phyloP scores from a whole-genome alignment of 1,140 invertebrate species.

The Megalonaias nervosa region DNA sequence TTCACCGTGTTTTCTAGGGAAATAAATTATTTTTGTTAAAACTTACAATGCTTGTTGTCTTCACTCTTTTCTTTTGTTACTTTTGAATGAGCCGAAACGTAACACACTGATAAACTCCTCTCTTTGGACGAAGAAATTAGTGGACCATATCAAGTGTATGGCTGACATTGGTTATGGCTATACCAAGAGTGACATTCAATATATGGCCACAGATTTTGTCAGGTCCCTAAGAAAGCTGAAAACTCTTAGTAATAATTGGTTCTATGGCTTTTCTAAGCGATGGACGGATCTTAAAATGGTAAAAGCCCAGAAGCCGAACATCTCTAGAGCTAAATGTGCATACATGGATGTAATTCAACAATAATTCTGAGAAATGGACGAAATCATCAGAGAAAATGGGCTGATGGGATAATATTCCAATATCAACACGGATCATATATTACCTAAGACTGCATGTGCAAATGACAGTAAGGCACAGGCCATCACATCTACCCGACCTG shows the following conservation, averaged over 20 bases:
- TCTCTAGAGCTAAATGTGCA: constrained; percentile 5
- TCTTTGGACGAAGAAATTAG: constrained; percentile 12
- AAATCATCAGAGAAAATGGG: not conserved
- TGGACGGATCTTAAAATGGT: not conserved
- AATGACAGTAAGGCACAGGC: not conserved
- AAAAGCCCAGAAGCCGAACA: constrained; percentile 8
- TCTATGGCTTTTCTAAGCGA: constrained; percentile 5
- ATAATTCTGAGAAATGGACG: constrained; percentile 8
- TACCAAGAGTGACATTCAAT: not conserved
- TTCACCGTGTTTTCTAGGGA: too few species aligned
- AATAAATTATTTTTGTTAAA: too few species aligned
- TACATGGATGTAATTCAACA: constrained; percentile 1
- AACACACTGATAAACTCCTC: not conserved
- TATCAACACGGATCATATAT: not conserved
- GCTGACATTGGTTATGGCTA: constrained; percentile 23
- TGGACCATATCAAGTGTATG: constrained; percentile 20
- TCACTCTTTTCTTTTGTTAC: too few species aligned
- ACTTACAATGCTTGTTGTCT: too few species aligned
- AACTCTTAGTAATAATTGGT: constrained; percentile 5
- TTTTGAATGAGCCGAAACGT: too few species aligned
- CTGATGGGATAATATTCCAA: constrained; percentile 2
- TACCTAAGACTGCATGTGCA: constrained; percentile 2
- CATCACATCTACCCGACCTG: constrained; percentile 12
- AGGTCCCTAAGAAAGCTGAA: not conserved
- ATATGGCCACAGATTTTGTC: not conserved